Conservation (phyloP, 2,888 invertebrate species). For the Morpho achilles region DNA sequence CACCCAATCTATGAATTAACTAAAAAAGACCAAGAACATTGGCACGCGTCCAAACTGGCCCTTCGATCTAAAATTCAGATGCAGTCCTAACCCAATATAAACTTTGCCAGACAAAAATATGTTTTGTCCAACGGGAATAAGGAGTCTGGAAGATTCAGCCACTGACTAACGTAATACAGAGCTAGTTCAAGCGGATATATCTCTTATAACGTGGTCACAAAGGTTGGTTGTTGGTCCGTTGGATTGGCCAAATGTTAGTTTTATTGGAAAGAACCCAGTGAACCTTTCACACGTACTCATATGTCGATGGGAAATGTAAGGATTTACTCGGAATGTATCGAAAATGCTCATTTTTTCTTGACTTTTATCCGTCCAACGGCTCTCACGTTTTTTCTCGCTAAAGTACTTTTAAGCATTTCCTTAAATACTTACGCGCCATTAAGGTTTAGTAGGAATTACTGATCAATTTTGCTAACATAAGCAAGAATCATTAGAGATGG, state of each 20-base stretch:
- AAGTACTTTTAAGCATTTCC: neutral
- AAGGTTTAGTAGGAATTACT: too few relatives aligned
- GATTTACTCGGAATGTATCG: slow-evolving; percentile 27
- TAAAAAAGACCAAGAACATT: slow-evolving; percentile 55
- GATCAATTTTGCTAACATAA: too few relatives aligned
- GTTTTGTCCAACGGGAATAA: slow-evolving; percentile 7
- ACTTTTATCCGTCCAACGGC: neutral
- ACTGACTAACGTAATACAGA: neutral
- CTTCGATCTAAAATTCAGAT: slow-evolving; percentile 50
- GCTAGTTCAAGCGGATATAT: slow-evolving; percentile 8
- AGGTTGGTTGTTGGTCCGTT: neutral
- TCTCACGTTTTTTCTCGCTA: neutral
- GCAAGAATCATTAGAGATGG: too few relatives aligned
- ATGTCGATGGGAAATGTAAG: slow-evolving; percentile 29
- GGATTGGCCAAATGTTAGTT: slow-evolving; percentile 15
- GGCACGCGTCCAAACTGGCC: slow-evolving; percentile 40
- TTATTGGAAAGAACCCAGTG: slow-evolving; percentile 24
- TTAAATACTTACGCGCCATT: too few relatives aligned
- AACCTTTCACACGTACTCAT: slow-evolving; percentile 29
- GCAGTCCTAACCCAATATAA: slow-evolving; percentile 22
- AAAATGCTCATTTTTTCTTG: slow-evolving; percentile 6
- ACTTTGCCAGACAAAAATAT: slow-evolving; percentile 9
- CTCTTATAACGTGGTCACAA: slow-evolving; percentile 11
- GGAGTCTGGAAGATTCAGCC: neutral
- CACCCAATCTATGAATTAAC: slow-evolving; percentile 53